A percentile compares a stretch with the other conserved stretches of the same genome.
phyloP scores from a whole-genome alignment of 2,113 vertebrate genomes.

The Leptodactylus fuscus region DNA sequence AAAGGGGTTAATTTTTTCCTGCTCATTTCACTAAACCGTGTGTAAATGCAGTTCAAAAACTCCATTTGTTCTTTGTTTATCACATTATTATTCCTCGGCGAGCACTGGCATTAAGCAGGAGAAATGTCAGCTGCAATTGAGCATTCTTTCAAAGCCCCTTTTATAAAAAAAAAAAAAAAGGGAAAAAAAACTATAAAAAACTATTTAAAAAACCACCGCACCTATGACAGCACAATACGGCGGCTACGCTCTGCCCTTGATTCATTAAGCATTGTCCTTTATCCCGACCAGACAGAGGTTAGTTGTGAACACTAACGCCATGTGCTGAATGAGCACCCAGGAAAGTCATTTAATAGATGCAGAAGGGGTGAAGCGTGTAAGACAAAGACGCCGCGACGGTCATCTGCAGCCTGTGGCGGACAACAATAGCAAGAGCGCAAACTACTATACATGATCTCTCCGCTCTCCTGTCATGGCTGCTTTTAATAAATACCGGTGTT shows the following conservation, averaged over 20 bases:
- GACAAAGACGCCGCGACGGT: too few relatives aligned
- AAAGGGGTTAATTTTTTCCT: slow-evolving; percentile 37
- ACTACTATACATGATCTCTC: too few relatives aligned
- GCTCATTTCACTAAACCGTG: slow-evolving; percentile 69
- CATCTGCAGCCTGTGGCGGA: neutral
- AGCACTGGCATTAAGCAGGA: slow-evolving; percentile 67
- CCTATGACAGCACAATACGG: slow-evolving; percentile 23
- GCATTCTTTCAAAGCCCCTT: too few relatives aligned
- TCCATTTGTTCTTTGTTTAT: slow-evolving; percentile 69
- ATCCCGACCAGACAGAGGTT: slow-evolving; percentile 26
- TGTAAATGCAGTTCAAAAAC: slow-evolving; percentile 65
- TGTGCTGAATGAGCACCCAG: neutral
- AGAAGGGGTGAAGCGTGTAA: neutral
- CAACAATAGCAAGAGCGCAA: too few relatives aligned
- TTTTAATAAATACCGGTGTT: too few relatives aligned
- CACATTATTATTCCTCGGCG: slow-evolving; percentile 67
- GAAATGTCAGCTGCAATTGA: slow-evolving; percentile 72
- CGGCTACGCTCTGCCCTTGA: slow-evolving; percentile 60
- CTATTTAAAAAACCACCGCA: too few relatives aligned
- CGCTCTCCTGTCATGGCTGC: too few relatives aligned
- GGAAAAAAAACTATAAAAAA: too few relatives aligned
- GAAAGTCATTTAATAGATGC: slow-evolving; percentile 6
- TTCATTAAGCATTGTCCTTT: too few relatives aligned
- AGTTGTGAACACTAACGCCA: slow-evolving; percentile 13
- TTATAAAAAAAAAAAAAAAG: neutral